phyloP scores from a whole-genome alignment of 2,797 vertebrate species.

The Acanthurus lineatus region DNA sequence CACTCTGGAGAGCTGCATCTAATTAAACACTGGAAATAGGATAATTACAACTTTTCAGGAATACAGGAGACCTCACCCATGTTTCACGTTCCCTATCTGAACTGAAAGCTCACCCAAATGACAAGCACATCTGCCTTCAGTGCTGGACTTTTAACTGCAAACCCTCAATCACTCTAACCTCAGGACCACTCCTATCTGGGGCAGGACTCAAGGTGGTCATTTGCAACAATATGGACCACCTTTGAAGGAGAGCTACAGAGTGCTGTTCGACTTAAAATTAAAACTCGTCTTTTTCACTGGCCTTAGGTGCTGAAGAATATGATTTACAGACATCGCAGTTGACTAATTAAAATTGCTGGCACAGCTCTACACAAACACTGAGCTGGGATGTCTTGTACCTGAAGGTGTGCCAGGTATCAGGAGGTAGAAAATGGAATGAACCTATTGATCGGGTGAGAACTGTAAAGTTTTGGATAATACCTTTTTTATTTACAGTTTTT shows the following conservation, averaged over 20 bases:
- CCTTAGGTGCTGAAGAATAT: background rate
- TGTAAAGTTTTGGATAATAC: slow-evolving; percentile 8
- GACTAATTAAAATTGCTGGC: slow-evolving; percentile 8
- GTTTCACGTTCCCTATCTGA: slow-evolving; percentile 65
- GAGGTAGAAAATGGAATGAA: slow-evolving; percentile 62
- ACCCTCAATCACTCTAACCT: slow-evolving; percentile 70
- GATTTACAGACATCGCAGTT: slow-evolving; percentile 17
- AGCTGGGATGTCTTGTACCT: slow-evolving; percentile 15
- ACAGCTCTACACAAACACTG: slow-evolving; percentile 11
- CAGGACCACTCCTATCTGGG: slow-evolving; percentile 73
- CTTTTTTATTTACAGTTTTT: slow-evolving; percentile 11
- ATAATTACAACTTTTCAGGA: slow-evolving; percentile 73
- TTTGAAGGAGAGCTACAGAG: slow-evolving; percentile 43
- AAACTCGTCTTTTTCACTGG: slow-evolving; percentile 8
- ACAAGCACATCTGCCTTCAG: slow-evolving; percentile 69
- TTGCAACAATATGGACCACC: slow-evolving; percentile 72
- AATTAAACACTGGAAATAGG: slow-evolving; percentile 78
- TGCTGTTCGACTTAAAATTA: slow-evolving; percentile 25
- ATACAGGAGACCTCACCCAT: slow-evolving; percentile 74
- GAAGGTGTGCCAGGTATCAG: slow-evolving; percentile 18
- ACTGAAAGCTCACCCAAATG: slow-evolving; percentile 53
- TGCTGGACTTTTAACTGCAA: slow-evolving; percentile 53
- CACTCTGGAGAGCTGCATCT: slow-evolving; percentile 63
- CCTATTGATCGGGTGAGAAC: background rate
- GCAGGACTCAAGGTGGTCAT: slow-evolving; percentile 59